Evolutionary conservation across 2,113 vertebrate species (phyloP), one percentile per base, ranked within the genome.

Genomic region (Psilopogon haemacephalus): DNA sequence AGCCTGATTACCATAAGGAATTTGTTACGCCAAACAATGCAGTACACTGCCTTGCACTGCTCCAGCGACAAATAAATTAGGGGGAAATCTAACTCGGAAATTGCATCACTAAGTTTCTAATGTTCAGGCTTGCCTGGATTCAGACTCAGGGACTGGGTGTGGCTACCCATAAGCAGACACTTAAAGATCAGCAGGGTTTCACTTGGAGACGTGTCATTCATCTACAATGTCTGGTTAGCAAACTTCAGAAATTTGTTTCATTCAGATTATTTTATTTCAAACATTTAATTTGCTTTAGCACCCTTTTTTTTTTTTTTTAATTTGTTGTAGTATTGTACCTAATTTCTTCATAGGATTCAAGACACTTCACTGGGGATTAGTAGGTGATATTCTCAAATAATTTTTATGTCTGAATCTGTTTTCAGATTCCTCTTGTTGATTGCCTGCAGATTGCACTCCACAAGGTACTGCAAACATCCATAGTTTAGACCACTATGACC

Each of bases 81-180:
- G 46, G 35, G 74, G 72, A 93, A 94, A 58, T 48, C 62, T 27
- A 48, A 72, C 63, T 79, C 82, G 62, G 88, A 92, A 93, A 90
- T 30, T 33, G 16, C 58, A 72, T 62, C 44, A 54, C 7, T 84
- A 50, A 35, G 65, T 65, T 86, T 80, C 19, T 26, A 24, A 8
- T 33, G 20, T 48, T 90, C 23, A 35, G 30, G 69, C 65, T 71
- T 70, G 77, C 19, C 37, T 35, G 21, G 44, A 11, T 64, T 64
- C 23, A 74, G 42, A 73, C 15, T 19, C 20, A 15, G 52, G 40
- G 33, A 18, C 35, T 44, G 33, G 10, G 40, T 33, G 56, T 8
- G 8, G 42, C 32, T n/a, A 28, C 24, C 21, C 6, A 5, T 65
- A 58, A 27, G 37, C 18, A 28, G 46, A 23, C 21, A 26, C 23